Percentiles rank a stretch among this genome's conserved stretches.
Evolutionary conservation across 1,140 invertebrate genomes (phyloP).

Genomic region (Amphibalanus amphitrite): DNA sequence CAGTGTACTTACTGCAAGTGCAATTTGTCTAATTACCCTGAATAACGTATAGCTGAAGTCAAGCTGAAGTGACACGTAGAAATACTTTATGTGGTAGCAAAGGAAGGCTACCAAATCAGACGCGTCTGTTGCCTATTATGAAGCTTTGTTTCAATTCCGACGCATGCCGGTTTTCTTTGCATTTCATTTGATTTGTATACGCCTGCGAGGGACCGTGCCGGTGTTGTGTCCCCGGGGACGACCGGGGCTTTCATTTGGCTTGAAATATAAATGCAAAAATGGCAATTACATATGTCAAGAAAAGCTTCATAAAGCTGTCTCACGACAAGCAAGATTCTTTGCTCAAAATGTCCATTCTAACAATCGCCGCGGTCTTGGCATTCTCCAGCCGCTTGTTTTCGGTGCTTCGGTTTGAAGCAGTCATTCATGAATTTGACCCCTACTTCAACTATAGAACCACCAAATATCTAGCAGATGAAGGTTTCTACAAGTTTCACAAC

Average conservation of each 20-base stretch:
- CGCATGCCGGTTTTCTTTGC: background rate
- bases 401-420: constrained; percentile 90
- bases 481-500: constrained; percentile 95
- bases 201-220: too few relatives aligned
- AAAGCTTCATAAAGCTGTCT: background rate
- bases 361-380: constrained; percentile 76
- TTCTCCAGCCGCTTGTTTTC: constrained; percentile 90
- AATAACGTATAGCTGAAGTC: too few relatives aligned
- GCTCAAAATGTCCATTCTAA: constrained; percentile 75
- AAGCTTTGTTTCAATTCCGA: background rate
- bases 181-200: background rate
- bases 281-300: constrained; percentile 34
- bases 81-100: background rate
- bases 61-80: too few relatives aligned
- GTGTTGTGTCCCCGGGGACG: too few relatives aligned
- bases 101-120: background rate
- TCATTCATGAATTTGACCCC: constrained; percentile 98
- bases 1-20: too few relatives aligned
- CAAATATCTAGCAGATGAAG: constrained; percentile 80
- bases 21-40: too few relatives aligned
- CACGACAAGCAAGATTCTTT: constrained; percentile 84
- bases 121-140: background rate
- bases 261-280: background rate
- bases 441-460: constrained; percentile 98
- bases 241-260: background rate